Conservation (phyloP, 2,113 vertebrate genomes). For the pig (Sus scrofa) region T2T-Sscrofa CM000812.6:124549001-124549500, state of each 20-base stretch:
- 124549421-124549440: too few relatives aligned
- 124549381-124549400: neutral
- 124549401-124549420: slow-evolving; percentile 37
- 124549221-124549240: neutral
- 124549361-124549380: neutral
- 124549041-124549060: neutral
- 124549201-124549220: neutral
- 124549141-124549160: neutral
- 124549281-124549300: neutral
- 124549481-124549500: too few relatives aligned
- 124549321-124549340: neutral
- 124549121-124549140: neutral
- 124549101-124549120: slow-evolving; percentile 25
- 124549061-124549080: slow-evolving; percentile 44
- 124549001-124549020: neutral
- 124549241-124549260: neutral
- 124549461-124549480: too few relatives aligned
- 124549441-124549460: too few relatives aligned
- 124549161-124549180: neutral
- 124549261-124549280: neutral
- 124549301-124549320: neutral
- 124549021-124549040: neutral
- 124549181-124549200: neutral
- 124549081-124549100: neutral
- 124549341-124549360: neutral